phyloP scores from a whole-genome alignment of 2,113 vertebrate species.

The Sylvia atricapilla region DNA sequence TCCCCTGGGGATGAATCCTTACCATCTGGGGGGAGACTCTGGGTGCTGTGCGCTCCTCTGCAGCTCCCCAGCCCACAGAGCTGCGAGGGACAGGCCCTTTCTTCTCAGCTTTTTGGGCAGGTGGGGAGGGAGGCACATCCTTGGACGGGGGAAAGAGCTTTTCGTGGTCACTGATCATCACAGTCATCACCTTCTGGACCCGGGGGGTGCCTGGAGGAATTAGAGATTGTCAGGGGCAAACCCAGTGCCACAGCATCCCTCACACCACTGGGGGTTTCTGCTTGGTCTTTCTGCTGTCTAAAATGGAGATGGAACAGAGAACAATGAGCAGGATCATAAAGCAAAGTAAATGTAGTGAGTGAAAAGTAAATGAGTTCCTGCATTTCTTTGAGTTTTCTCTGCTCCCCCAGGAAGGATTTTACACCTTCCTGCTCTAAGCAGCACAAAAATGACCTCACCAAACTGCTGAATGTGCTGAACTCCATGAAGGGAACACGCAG shows the following conservation, averaged over 20 bases:
- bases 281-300: not conserved
- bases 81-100: conserved; percentile 79
- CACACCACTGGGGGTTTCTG: not conserved
- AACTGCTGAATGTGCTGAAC: not conserved
- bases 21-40: conserved; percentile 3
- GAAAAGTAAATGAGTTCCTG: fast-evolving
- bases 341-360: not conserved
- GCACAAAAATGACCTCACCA: not conserved
- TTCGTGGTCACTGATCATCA: conserved; percentile 90
- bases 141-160: conserved; percentile 85
- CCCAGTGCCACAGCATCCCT: fast-evolving
- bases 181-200: conserved; percentile 95
- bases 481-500: not conserved
- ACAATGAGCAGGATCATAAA: not conserved
- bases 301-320: not conserved
- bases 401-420: not conserved
- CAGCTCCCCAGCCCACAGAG: conserved; percentile 92
- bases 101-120: conserved; percentile 68
- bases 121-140: conserved; percentile 74
- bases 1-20: not conserved
- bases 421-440: not conserved
- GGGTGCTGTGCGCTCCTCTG: conserved; percentile 64
- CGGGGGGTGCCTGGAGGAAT: conserved; percentile 83
- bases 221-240: not conserved
- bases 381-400: not conserved